Base-by-base conservation (phyloP, 2,113 vertebrate genomes). In the Clarias magur region DNA sequence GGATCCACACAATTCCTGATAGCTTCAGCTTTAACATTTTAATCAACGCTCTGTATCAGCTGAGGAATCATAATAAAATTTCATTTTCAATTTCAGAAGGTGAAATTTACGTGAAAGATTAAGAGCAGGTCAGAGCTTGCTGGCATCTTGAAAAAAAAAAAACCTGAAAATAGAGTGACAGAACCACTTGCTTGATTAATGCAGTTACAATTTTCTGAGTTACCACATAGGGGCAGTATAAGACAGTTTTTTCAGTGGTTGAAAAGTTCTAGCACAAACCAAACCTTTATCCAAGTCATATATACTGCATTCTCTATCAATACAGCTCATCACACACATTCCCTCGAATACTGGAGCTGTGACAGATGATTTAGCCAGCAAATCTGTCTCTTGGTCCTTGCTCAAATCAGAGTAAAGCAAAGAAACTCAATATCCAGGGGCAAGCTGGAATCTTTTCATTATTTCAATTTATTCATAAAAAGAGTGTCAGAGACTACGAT, bases 191-290 rank as follows among this genome's bases (percentile, higher is more conserved):
- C 2, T 62, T 3, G 34, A 80, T 27, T 21, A 54, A 48, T 78
- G 17, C 62, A 53, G 25, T 19, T 15, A n/a, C n/a, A 70, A 27
- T 82, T 63, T 73, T 17, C 1, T 23, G 15, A 54, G 19, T 76
- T 53, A 68, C 87, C 87, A 90, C 89, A 86, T n/a, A 76, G 84
- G 54, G 87, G 89, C 81, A 90, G 87, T 63, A 88, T 38, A 34
- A 62, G 67, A 63, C 75, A 83, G 27, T 48, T 75, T 25, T n/a
- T 76, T 30, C 56, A 80, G 27, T 60, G 1, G 5, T 59, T 60
- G 6, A 80, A 0, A 11, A 4, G 4, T 56, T n/a, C 48, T 54
- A 30, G 8, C 79, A 62, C 19, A 81, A 38, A 42, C 27, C 21
- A 30, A 23, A 59, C 38, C 30, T 73, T 84, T 73, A 16, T 9